phyloP scores from a whole-genome alignment of 2,113 vertebrate genomes.

The Carassius gibelio region DNA sequence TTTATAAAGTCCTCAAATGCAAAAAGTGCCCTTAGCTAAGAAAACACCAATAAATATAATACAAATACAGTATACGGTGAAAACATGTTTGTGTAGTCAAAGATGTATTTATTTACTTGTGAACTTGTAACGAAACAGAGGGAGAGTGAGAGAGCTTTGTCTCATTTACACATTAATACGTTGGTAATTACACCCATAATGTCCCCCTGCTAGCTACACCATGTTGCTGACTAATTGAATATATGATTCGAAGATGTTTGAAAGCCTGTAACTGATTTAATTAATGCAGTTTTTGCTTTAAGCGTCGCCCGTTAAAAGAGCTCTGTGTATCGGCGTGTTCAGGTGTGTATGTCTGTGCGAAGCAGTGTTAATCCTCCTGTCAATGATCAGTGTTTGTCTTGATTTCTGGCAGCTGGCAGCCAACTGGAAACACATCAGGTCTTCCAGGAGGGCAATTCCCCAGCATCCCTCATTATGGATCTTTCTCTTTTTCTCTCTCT shows the following conservation, averaged over 20 bases:
- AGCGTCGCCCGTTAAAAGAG: conserved; percentile 69
- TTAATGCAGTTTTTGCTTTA: conserved; percentile 90
- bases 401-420: conserved; percentile 97
- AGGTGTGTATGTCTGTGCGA: conserved; percentile 45
- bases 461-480: conserved; percentile 96
- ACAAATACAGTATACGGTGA: conserved; percentile 67
- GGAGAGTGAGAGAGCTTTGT: conserved; percentile 57
- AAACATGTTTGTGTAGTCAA: conserved; percentile 82
- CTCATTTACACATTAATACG: conserved; percentile 80
- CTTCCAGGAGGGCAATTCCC: conserved; percentile 93
- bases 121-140: conserved; percentile 76
- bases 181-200: conserved; percentile 93
- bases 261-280: conserved; percentile 92
- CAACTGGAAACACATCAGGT: conserved; percentile 95
- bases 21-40: neutral
- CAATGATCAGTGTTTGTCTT: conserved; percentile 95
- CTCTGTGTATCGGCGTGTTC: neutral
- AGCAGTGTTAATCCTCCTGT: conserved; percentile 73
- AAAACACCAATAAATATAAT: conserved; percentile 63
- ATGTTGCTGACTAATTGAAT: conserved; percentile 91
- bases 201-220: conserved; percentile 88
- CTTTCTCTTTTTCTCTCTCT: conserved; percentile 75
- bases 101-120: conserved; percentile 80
- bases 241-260: conserved; percentile 87
- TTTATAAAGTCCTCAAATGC: neutral